phyloP scores from a whole-genome alignment of 2,797 vertebrate species.

The Clarias platycephalus region DNA sequence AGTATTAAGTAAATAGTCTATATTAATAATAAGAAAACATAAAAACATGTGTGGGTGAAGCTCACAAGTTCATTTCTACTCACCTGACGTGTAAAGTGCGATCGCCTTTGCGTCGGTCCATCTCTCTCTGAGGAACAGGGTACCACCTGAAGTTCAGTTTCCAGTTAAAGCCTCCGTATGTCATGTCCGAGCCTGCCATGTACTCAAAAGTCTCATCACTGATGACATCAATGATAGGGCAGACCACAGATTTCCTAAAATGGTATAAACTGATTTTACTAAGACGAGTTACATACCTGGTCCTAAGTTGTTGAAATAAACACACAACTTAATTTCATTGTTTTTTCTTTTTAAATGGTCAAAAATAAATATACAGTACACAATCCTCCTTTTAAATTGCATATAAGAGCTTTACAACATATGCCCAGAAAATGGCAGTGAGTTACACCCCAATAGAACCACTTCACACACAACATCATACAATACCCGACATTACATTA shows the following conservation, averaged over 20 bases:
- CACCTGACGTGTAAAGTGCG: conserved; percentile 92
- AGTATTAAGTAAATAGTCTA: neutral
- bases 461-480: neutral
- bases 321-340: neutral
- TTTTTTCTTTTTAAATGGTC: conserved; percentile 1
- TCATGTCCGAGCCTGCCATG: conserved; percentile 99
- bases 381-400: neutral
- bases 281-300: neutral
- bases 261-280: neutral
- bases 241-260: conserved; percentile 83
- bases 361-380: neutral
- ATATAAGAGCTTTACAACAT: neutral
- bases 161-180: conserved; percentile 98
- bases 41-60: neutral
- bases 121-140: conserved; percentile 95
- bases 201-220: conserved; percentile 98
- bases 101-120: conserved; percentile 97
- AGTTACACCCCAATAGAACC: neutral
- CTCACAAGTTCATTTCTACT: neutral
- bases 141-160: conserved; percentile 99
- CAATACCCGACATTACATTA: conserved; percentile 11
- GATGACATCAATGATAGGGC: conserved; percentile 91
- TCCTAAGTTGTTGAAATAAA: neutral
- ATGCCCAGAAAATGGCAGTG: conserved; percentile 7
- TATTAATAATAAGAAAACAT: neutral